These are phyloP conservation scores for Chalcosyrphus nemorum DNA, from an alignment of 2,888 invertebrate species.

Conservation along the genomic window DNA sequence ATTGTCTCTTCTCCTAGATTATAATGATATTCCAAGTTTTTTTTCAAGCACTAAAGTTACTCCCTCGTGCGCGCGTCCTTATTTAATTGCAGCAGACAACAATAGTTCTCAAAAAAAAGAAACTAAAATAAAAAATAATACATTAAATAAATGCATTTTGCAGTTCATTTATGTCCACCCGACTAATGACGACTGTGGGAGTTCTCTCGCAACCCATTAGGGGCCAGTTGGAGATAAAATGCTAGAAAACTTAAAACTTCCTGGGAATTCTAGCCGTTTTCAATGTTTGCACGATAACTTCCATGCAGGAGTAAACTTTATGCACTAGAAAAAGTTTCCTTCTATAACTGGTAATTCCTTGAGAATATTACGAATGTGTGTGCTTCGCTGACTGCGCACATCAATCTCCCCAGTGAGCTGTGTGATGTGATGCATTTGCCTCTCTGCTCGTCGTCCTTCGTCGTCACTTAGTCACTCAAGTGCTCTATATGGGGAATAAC, in stretches of 20 bases:
- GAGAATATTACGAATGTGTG: conserved; percentile 14
- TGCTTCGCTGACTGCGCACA: conserved; percentile 14
- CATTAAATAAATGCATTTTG: conserved; percentile 6
- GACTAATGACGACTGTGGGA: conserved; percentile 27
- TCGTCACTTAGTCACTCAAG: neutral
- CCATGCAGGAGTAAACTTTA: conserved; percentile 34
- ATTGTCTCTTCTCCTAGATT: conserved; percentile 4
- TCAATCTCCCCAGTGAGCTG: conserved; percentile 17
- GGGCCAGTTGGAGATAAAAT: conserved; percentile 13
- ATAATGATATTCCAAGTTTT: neutral
- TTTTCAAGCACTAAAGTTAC: neutral
- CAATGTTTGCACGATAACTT: conserved; percentile 47
- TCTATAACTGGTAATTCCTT: conserved; percentile 50
- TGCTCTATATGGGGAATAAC: neutral
- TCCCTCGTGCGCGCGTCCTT: conserved; percentile 5
- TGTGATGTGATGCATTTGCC: neutral
- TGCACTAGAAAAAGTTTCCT: conserved; percentile 41
- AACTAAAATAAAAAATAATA: neutral
- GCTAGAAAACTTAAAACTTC: conserved; percentile 17
- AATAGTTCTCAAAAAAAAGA: neutral
- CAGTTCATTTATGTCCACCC: conserved; percentile 49
- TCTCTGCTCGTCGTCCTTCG: neutral
- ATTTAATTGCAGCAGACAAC: conserved; percentile 40
- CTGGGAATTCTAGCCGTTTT: conserved; percentile 10
- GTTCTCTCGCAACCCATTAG: neutral